Evolutionary conservation across 2,888 invertebrate genomes (phyloP).

Genomic region (Griposia aprilina): DNA sequence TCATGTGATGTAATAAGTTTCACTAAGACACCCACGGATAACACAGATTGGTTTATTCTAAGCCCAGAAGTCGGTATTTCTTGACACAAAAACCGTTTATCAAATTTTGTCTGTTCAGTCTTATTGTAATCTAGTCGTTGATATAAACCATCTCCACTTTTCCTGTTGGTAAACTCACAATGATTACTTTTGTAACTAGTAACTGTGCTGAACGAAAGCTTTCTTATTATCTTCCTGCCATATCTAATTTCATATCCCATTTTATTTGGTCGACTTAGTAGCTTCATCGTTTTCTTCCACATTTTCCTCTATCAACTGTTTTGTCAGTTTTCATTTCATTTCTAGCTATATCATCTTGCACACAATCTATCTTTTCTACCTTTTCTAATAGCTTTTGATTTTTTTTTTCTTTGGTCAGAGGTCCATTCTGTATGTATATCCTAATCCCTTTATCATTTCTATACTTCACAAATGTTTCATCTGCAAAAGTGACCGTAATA

Average conservation of each 20-base stretch:
- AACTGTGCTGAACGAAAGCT: not conserved
- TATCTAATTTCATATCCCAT: not conserved
- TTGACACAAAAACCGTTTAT: not conserved
- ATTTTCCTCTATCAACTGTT: not conserved
- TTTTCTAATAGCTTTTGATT: not conserved
- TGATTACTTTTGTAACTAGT: conserved; percentile 13
- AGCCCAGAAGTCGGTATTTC: not conserved
- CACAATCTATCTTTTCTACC: not conserved
- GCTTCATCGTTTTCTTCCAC: not conserved
- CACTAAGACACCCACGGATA: not conserved
- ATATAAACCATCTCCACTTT: not conserved
- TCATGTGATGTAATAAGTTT: conserved; percentile 19
- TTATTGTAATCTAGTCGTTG: not conserved
- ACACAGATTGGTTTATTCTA: conserved; percentile 16
- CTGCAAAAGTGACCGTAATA: not conserved
- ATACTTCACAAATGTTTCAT: conserved; percentile 13
- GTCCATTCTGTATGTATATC: not conserved
- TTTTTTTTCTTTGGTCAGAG: not conserved
- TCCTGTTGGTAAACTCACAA: not conserved
- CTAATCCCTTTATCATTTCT: not conserved
- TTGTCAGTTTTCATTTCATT: not conserved
- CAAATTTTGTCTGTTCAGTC: not conserved
- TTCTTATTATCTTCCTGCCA: not conserved
- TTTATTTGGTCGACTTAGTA: not conserved
- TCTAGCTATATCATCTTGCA: not conserved